Evolutionary conservation across 2,797 vertebrate genomes (phyloP).

Genomic region (Megalops cyprinoides): DNA sequence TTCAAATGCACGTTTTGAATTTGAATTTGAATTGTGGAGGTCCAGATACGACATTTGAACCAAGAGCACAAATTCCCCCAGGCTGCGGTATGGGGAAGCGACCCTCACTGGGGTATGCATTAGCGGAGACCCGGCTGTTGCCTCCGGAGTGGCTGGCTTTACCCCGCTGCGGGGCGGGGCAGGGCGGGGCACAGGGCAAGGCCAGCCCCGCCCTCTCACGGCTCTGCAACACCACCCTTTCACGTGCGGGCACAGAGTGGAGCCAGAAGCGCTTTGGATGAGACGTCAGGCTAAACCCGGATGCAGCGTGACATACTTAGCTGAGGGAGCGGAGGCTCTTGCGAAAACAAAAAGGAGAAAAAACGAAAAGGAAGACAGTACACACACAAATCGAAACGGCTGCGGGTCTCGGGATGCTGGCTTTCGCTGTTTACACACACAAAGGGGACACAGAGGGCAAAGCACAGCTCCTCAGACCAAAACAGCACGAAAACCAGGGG

Average conservation of each 20-base stretch:
- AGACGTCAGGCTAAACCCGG: constrained; percentile 47
- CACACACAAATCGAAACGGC: constrained; percentile 62
- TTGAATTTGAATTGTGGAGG: too few species aligned
- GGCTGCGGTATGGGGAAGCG: neutral
- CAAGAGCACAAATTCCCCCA: too few species aligned
- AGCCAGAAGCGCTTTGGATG: constrained; percentile 62
- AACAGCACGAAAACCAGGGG: too few species aligned
- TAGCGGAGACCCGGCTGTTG: constrained; percentile 8
- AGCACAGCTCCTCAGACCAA: constrained; percentile 47
- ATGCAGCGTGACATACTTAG: constrained; percentile 67
- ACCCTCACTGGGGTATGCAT: constrained; percentile 37
- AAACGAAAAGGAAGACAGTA: constrained; percentile 60
- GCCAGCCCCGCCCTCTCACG: neutral
- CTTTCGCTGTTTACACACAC: constrained; percentile 62
- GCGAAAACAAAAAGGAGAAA: constrained; percentile 66
- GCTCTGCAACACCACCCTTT: too few species aligned
- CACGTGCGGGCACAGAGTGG: constrained; percentile 46
- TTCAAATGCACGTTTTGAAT: too few species aligned
- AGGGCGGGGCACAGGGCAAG: too few species aligned
- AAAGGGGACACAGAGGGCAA: constrained; percentile 49
- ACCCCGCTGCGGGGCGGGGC: too few species aligned
- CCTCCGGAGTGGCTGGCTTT: too few species aligned
- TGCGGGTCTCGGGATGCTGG: constrained; percentile 56
- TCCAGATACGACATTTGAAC: too few species aligned
- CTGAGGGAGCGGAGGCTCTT: constrained; percentile 62